phyloP scores from a whole-genome alignment of 1,140 invertebrate genomes.

The Drosophila ambigua region DNA sequence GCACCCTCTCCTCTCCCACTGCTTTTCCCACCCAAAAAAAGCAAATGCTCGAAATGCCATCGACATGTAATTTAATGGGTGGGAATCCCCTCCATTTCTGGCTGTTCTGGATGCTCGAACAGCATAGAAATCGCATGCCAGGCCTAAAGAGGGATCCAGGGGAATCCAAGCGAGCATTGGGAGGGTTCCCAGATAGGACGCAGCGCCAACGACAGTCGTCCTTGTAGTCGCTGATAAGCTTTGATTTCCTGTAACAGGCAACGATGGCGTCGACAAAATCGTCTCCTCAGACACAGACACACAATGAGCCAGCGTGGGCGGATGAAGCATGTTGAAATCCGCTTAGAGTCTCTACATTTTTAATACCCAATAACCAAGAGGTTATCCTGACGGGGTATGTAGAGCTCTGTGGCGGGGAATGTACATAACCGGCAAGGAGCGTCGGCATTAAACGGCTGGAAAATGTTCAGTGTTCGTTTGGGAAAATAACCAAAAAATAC shows the following conservation, averaged over 20 bases:
- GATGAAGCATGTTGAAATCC: constrained; percentile 52
- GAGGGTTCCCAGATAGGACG: constrained; percentile 10
- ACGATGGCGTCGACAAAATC: constrained; percentile 52
- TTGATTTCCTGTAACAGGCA: constrained; percentile 55
- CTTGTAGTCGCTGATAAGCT: constrained; percentile 62
- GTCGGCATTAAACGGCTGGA: too few relatives aligned
- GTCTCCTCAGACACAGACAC: constrained; percentile 31
- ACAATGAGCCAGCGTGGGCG: constrained; percentile 30
- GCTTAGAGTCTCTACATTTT: constrained; percentile 52
- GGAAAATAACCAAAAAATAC: too few relatives aligned
- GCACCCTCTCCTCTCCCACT: too few relatives aligned
- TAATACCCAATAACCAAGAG: constrained; percentile 45
- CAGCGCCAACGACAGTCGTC: constrained; percentile 51
- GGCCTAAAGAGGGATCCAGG: constrained; percentile 27
- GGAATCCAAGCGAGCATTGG: not conserved
- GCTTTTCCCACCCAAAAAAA: constrained; percentile 16
- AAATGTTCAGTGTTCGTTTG: too few relatives aligned
- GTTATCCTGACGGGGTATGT: constrained; percentile 25
- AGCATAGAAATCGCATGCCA: constrained; percentile 46
- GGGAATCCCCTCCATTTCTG: constrained; percentile 41
- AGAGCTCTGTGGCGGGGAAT: not conserved
- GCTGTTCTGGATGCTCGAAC: constrained; percentile 35
- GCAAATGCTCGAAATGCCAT: constrained; percentile 58
- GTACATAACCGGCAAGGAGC: not conserved
- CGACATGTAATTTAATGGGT: constrained; percentile 62